A percentile compares a stretch with the other conserved stretches of the same genome.
phyloP scores from a whole-genome alignment of 53 echinoderm and acorn worm species.

The Antedon mediterranea region DNA sequence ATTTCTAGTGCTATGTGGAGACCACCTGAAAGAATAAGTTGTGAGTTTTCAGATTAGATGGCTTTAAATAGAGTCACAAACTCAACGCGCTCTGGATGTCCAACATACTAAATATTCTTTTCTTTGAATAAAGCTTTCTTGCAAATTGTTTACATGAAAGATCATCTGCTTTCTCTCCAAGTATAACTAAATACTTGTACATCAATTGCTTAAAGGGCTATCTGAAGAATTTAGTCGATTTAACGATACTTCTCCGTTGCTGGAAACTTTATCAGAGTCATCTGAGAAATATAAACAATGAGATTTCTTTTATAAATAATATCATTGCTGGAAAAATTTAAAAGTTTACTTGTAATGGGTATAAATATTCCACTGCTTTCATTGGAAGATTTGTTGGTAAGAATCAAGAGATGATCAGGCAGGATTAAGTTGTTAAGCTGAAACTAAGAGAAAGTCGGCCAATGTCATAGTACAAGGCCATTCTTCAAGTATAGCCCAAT shows the following conservation, averaged over 20 bases:
- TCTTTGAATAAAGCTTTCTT: not conserved
- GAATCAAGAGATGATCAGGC: not conserved
- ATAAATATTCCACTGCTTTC: not conserved
- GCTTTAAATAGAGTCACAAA: not conserved
- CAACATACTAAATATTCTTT: not conserved
- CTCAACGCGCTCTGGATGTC: not conserved
- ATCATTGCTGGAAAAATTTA: not conserved
- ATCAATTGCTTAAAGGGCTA: not conserved
- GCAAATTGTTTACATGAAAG: not conserved
- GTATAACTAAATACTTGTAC: not conserved
- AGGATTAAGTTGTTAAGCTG: not conserved
- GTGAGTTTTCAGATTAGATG: not conserved
- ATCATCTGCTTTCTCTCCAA: not conserved
- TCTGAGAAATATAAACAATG: not conserved
- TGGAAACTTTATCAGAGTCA: not conserved
- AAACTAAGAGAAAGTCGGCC: too few species aligned
- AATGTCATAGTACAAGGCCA: not conserved
- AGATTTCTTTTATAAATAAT: not conserved
- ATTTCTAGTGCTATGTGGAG: not conserved
- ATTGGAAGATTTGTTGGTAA: not conserved
- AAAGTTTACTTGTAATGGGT: not conserved
- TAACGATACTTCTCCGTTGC: not conserved
- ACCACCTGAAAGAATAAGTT: not conserved
- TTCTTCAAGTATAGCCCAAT: not conserved
- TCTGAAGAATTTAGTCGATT: not conserved